Conservation (phyloP, 2,888 invertebrate genomes). For the Sceliomorpha sp. region DNA sequence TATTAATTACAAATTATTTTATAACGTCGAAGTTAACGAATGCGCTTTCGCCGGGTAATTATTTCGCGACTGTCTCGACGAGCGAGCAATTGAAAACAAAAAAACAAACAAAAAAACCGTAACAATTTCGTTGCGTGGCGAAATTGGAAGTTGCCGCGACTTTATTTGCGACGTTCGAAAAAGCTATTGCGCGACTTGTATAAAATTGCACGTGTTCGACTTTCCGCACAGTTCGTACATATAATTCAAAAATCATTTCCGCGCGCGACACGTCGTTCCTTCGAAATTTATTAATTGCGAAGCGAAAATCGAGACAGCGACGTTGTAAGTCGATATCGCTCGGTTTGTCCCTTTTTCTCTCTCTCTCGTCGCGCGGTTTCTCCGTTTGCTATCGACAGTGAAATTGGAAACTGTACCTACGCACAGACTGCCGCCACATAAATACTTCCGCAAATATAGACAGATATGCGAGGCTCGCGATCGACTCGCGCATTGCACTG, state of each 20-base stretch:
- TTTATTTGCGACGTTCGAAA: too few species aligned
- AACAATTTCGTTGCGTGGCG: too few species aligned
- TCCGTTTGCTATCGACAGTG: constrained; percentile 47
- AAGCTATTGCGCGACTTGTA: too few species aligned
- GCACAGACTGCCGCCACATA: constrained; percentile 44
- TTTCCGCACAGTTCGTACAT: too few species aligned
- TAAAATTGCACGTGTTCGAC: too few species aligned
- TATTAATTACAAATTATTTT: constrained; percentile 18
- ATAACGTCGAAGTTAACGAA: constrained; percentile 15
- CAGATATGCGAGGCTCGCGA: constrained; percentile 43
- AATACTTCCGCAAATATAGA: constrained; percentile 54
- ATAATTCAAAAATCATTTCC: too few species aligned
- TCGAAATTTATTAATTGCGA: constrained; percentile 48
- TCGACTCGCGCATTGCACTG: constrained; percentile 31
- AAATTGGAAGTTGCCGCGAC: too few species aligned
- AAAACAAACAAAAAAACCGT: too few species aligned
- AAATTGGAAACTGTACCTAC: constrained; percentile 54
- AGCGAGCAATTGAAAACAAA: too few species aligned
- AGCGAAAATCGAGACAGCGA: constrained; percentile 23
- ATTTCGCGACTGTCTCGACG: constrained; percentile 22
- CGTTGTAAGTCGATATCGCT: constrained; percentile 47
- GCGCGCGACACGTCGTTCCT: too few species aligned
- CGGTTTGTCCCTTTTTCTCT: constrained; percentile 47
- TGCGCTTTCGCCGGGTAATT: constrained; percentile 6
- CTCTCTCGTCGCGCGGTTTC: constrained; percentile 34